phyloP scores from a whole-genome alignment of 1,140 invertebrate species.

The Aphelenchoides besseyi region DNA sequence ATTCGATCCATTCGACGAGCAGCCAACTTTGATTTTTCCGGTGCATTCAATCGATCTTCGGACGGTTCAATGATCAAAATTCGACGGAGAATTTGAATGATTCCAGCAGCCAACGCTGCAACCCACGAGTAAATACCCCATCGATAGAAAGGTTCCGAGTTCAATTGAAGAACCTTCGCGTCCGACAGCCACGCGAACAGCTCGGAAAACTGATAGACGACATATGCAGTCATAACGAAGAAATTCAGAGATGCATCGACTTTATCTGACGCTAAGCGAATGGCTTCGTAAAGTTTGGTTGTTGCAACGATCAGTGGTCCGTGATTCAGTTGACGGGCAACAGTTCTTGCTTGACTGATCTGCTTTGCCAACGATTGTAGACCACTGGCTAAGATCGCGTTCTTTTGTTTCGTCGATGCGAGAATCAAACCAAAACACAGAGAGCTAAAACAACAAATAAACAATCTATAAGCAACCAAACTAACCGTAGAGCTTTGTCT shows the following conservation, averaged over 20 bases:
- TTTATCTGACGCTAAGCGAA: background rate
- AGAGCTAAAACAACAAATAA: background rate
- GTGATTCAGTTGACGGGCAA: slow-evolving; percentile 8
- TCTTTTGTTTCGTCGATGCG: background rate
- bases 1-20: slow-evolving; percentile 11
- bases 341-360: slow-evolving; percentile 8
- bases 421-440: slow-evolving; percentile 3
- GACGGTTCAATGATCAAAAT: slow-evolving; percentile 16
- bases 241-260: background rate
- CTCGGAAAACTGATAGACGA: slow-evolving; percentile 10
- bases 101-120: background rate
- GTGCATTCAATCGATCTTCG: background rate
- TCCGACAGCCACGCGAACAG: background rate
- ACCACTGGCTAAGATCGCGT: background rate
- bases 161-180: background rate
- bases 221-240: slow-evolving; percentile 7
- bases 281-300: background rate
- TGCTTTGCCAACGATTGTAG: slow-evolving; percentile 6
- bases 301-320: slow-evolving; percentile 1
- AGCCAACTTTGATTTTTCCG: background rate
- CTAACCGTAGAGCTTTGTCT: background rate
- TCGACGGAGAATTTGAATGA: slow-evolving; percentile 11
- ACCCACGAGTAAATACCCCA: slow-evolving; percentile 15
- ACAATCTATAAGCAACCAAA: background rate
- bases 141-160: background rate